A percentile compares a stretch with the other conserved stretches of the same genome.
phyloP scores from a whole-genome alignment of 2,113 vertebrate species.

The Dendrocopos noguchii region DNA sequence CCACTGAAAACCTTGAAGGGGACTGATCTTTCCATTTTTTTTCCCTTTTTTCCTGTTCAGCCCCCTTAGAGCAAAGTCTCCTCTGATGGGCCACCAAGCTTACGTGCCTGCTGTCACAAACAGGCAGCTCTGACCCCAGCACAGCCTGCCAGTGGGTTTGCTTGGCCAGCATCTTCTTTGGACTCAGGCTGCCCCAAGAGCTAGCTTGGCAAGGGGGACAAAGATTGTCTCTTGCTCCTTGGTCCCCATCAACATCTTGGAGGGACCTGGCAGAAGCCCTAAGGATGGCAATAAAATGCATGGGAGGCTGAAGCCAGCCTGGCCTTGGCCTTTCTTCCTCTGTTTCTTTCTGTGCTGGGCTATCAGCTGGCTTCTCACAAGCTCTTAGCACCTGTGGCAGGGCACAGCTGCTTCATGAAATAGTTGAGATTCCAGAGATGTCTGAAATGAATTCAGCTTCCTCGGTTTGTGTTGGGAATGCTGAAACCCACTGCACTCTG shows the following conservation, averaged over 20 bases:
- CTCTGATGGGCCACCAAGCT: not conserved
- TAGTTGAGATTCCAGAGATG: conserved; percentile 25
- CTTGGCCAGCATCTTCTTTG: not conserved
- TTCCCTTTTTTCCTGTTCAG: not conserved
- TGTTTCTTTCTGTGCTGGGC: not conserved
- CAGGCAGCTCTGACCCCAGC: not conserved
- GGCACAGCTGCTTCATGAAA: not conserved
- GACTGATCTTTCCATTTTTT: not conserved
- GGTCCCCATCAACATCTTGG: not conserved
- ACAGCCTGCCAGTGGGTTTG: not conserved
- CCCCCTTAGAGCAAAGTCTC: not conserved
- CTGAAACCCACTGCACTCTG: not conserved
- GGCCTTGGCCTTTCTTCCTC: not conserved
- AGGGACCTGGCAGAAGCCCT: not conserved
- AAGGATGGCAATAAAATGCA: not conserved
- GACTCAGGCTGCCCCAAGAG: not conserved
- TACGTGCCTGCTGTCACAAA: not conserved
- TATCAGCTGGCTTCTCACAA: not conserved
- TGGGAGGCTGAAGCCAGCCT: not conserved
- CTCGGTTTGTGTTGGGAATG: not conserved
- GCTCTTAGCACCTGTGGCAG: not conserved
- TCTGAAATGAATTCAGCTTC: not conserved
- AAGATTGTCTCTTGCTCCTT: not conserved
- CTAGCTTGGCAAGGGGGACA: not conserved
- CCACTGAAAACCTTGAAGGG: conserved; percentile 5